Conservation (phyloP, 2,888 invertebrate species). For the Metalampra italica region DNA sequence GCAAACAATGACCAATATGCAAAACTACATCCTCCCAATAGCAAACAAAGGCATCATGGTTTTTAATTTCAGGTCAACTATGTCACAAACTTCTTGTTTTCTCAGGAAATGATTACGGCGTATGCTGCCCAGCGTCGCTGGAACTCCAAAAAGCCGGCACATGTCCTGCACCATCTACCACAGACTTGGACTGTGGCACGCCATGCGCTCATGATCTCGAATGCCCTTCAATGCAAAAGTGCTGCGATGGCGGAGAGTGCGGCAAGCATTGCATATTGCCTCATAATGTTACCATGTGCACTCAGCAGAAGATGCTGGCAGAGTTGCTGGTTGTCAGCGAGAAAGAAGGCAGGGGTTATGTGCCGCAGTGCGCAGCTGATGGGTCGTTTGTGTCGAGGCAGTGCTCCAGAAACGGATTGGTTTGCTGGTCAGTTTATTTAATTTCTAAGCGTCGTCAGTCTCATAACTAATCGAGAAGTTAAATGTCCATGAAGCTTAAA, state of each 20-base stretch:
- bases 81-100: not conserved
- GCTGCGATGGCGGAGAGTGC: slow-evolving; percentile 86
- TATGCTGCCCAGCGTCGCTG: slow-evolving; percentile 89
- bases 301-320: slow-evolving; percentile 87
- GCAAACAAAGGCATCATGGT: not conserved
- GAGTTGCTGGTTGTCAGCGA: slow-evolving; percentile 88
- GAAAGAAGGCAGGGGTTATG: slow-evolving; percentile 88
- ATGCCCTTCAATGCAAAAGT: slow-evolving; percentile 89
- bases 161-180: slow-evolving; percentile 80
- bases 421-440: slow-evolving; percentile 83
- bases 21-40: slow-evolving; percentile 9
- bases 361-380: slow-evolving; percentile 86
- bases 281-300: slow-evolving; percentile 86
- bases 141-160: slow-evolving; percentile 87
- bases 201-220: slow-evolving; percentile 88
- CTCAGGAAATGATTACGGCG: slow-evolving; percentile 89
- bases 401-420: slow-evolving; percentile 90
- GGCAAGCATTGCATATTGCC: slow-evolving; percentile 86
- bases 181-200: slow-evolving; percentile 77
- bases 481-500: too few species aligned
- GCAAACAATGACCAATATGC: slow-evolving; percentile 4
- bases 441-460: too few species aligned
- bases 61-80: not conserved
- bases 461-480: too few species aligned
- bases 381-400: slow-evolving; percentile 87